phyloP scores from a whole-genome alignment of 53 echinoderm and acorn worm genomes.

The Antedon mediterranea region DNA sequence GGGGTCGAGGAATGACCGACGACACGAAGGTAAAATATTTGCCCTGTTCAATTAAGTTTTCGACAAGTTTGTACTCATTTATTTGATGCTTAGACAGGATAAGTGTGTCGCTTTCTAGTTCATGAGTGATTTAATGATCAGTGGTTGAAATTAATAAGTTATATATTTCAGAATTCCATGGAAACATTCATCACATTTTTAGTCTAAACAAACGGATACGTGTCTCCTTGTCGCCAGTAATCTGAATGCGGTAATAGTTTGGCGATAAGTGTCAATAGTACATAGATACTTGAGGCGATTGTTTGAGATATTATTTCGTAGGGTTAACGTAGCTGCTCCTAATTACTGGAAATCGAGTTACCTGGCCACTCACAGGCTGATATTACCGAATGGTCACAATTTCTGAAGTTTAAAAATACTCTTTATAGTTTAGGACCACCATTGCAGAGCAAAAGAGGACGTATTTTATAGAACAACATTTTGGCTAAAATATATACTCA shows the following conservation, averaged over 20 bases:
- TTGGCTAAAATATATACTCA: too few species aligned
- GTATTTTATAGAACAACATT: too few species aligned
- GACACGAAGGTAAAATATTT: neutral
- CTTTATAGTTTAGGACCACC: neutral
- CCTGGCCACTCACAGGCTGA: neutral
- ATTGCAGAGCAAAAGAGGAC: too few species aligned
- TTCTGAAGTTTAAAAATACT: neutral
- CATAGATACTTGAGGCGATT: neutral
- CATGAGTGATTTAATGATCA: neutral
- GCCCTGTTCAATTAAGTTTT: neutral
- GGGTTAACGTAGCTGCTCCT: neutral
- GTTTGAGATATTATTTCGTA: neutral
- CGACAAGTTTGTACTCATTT: neutral
- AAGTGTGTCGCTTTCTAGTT: neutral
- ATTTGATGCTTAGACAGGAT: neutral
- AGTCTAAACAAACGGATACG: neutral
- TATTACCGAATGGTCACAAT: neutral
- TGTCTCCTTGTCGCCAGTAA: neutral
- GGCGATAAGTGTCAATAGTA: neutral
- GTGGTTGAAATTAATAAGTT: neutral
- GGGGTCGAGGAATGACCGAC: neutral
- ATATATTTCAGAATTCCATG: neutral
- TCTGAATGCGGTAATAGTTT: neutral
- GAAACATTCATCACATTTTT: neutral
- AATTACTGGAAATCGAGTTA: neutral